Base-by-base conservation (phyloP, 2,888 invertebrate genomes). In the Alcis repandata region DNA sequence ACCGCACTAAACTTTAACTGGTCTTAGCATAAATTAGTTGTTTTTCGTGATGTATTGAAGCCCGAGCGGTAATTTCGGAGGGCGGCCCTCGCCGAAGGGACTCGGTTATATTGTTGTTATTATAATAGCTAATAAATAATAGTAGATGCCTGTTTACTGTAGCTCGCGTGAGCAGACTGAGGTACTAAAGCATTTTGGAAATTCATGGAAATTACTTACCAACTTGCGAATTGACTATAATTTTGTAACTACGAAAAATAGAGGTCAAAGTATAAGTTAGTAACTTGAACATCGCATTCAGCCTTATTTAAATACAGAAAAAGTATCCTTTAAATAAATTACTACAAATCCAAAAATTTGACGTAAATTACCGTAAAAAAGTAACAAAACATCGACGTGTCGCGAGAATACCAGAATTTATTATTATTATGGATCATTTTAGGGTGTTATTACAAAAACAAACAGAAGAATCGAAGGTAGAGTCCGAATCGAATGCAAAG, bases 381-480 rank as follows among this genome's bases (percentile, higher is more conserved):
- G 64, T 63, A 68, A 71, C 61, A 73, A 71, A 70, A 17, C 20
- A 53, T 27, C 8, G 27, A 49, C 13, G 15, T 56, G 59, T 69
- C 70, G 62, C 69, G 71, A 68, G 71, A 73, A 72, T 74, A 70
- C 68, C 68, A 66, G 67, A 75, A 80, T 78, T 76, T 79, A 79
- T 80, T 76, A 75, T 77, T 77, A 79, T 76, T 71, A 71, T 72
- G 59, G 70, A 74, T 75, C 74, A 77, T 78, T 79, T 77, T 58
- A 68, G 73, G 70, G 71, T 75, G 74, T 77, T 79, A 78, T 80
- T 77, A 74, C 70, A 75, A 81, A 81, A 81, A 80, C 80, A 80
- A 79, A 81, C 79, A 75, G 63, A 60, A 63, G 64, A 57, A 63
- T 68, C 56, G 22, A 65, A 74, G 69, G 74, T 73, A 69, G 71